phyloP scores from a whole-genome alignment of 2,113 vertebrate genomes.

The Dipodomys ordii region DNA sequence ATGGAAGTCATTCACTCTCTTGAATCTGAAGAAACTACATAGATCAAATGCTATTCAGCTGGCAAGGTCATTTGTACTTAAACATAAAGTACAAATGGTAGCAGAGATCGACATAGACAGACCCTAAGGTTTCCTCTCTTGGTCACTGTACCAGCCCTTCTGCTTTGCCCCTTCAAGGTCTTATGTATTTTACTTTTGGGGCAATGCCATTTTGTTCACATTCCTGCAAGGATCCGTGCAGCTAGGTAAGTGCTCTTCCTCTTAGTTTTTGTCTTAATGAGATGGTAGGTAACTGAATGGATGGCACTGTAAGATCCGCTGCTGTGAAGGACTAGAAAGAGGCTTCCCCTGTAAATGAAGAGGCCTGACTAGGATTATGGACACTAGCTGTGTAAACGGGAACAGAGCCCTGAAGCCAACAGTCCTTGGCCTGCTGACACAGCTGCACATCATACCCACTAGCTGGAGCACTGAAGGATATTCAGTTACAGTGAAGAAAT shows the following conservation, averaged over 20 bases:
- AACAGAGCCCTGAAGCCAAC: conserved; percentile 72
- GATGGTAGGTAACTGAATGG: not conserved
- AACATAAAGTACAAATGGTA: conserved; percentile 65
- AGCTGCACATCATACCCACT: conserved; percentile 87
- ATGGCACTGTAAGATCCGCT: not conserved
- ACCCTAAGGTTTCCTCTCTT: not conserved
- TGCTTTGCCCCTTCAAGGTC: not conserved
- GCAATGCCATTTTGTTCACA: conserved; percentile 22
- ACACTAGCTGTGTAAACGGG: not conserved
- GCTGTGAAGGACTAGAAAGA: not conserved
- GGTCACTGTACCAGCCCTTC: not conserved
- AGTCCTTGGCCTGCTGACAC: conserved; percentile 91
- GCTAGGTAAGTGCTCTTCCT: conserved; percentile 52
- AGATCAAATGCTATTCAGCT: conserved; percentile 67
- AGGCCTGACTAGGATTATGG: conserved; percentile 62
- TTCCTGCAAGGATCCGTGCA: not conserved
- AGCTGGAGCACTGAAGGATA: conserved; percentile 83
- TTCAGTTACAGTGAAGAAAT: conserved; percentile 91
- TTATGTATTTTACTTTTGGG: conserved; percentile 14
- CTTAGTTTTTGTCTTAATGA: conserved; percentile 51
- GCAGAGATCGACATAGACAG: not conserved
- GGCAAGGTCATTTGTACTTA: no score
- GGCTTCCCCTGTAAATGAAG: conserved; percentile 70
- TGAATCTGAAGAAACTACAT: conserved; percentile 40
- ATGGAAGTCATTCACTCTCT: not conserved